A percentile compares a stretch with the other conserved stretches of the same genome.
Evolutionary conservation across 2,888 invertebrate genomes (phyloP).

Genomic region (Pammene fasciana): DNA sequence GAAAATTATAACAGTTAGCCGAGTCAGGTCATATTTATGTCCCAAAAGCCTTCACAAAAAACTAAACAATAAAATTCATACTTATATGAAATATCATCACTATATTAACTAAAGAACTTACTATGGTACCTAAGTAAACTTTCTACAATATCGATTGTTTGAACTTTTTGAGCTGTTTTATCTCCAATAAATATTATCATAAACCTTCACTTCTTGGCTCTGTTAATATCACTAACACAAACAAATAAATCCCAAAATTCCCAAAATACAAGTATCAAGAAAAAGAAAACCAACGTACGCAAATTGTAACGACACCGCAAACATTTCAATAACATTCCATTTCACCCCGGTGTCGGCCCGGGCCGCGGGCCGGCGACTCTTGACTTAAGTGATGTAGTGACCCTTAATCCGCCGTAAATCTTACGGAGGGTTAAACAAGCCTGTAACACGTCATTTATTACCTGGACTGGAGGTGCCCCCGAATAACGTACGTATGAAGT

Average conservation of each 20-base stretch:
- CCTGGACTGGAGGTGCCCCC: conserved; percentile 51
- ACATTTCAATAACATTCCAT: conserved; percentile 60
- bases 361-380: conserved; percentile 68
- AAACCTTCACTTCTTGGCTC: no score
- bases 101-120: no score
- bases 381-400: conserved; percentile 80
- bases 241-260: not conserved
- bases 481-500: conserved; percentile 16
- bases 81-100: no score
- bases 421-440: conserved; percentile 78
- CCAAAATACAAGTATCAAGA: not conserved
- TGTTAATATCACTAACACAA: no score
- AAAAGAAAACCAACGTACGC: not conserved
- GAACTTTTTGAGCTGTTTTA: no score
- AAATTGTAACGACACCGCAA: conserved; percentile 34
- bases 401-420: conserved; percentile 82
- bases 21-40: no score
- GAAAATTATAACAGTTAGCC: no score
- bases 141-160: no score
- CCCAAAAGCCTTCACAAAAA: no score
- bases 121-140: no score
- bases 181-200: no score
- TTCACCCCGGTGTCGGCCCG: conserved; percentile 44
- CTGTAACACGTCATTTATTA: conserved; percentile 78
- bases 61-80: no score